Evolutionary conservation across 2,113 vertebrate genomes (phyloP).

Genomic region (Chloroceryle aenea): DNA sequence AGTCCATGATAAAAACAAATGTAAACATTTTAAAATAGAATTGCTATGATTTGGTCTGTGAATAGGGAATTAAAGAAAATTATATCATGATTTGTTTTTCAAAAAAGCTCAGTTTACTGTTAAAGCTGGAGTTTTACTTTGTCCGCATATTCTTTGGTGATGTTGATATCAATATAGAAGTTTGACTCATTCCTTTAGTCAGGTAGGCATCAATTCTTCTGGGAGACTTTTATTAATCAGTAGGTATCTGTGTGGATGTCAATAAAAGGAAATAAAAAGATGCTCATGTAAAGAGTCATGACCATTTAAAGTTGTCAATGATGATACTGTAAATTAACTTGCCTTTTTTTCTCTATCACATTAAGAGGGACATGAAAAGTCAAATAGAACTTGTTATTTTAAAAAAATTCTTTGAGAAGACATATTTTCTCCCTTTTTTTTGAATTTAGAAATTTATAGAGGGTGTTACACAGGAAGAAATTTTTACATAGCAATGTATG

Average conservation of each 20-base stretch:
- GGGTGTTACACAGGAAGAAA: constrained; percentile 8
- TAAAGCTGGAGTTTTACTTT: background rate
- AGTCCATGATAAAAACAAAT: background rate
- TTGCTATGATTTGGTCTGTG: background rate
- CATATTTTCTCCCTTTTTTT: background rate
- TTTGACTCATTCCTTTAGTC: background rate
- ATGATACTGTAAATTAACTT: background rate
- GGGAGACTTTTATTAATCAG: background rate
- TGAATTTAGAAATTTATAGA: constrained; percentile 13
- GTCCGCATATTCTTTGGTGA: background rate
- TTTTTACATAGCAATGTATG: constrained; percentile 38
- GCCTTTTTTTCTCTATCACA: background rate
- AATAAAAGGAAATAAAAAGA: background rate
- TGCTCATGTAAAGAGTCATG: background rate
- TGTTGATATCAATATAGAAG: background rate
- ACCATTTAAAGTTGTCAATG: background rate
- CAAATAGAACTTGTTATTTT: background rate
- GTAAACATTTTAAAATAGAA: background rate
- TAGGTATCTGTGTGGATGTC: background rate
- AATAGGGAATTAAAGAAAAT: background rate
- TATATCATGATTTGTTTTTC: background rate
- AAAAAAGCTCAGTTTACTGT: background rate
- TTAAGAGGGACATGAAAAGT: background rate
- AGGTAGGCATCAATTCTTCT: background rate
- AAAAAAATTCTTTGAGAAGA: background rate